phyloP scores from a whole-genome alignment of 2,888 invertebrate genomes.

The Drosophila tripunctata region DNA sequence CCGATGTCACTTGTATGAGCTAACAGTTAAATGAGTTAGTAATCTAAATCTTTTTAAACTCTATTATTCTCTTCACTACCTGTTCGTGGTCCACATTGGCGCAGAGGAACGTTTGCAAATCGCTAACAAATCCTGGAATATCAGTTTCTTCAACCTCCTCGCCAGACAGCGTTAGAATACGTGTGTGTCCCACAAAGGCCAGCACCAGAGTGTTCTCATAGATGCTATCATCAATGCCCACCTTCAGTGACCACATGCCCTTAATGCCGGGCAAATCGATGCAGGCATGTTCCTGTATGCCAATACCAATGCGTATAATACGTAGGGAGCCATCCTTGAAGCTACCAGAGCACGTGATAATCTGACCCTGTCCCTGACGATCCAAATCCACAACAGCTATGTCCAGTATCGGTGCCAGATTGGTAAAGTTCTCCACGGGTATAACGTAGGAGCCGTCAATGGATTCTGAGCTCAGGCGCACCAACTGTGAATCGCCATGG shows the following conservation, averaged over 20 bases:
- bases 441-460: constrained; percentile 97
- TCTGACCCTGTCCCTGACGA: constrained; percentile 97
- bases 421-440: constrained; percentile 98
- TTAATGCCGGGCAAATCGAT: constrained; percentile 98
- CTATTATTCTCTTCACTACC: no score
- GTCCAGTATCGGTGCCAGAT: constrained; percentile 98
- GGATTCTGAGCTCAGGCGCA: constrained; percentile 92
- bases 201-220: constrained; percentile 96
- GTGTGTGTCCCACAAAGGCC: constrained; percentile 98
- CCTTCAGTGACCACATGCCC: constrained; percentile 98
- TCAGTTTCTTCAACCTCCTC: constrained; percentile 99
- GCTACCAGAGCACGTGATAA: constrained; percentile 98
- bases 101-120: constrained; percentile 97
- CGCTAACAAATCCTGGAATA: constrained; percentile 94
- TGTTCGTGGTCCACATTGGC: constrained; percentile 94
- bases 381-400: constrained; percentile 99
- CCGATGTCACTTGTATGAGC: constrained; percentile 89
- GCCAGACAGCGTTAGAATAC: constrained; percentile 94
- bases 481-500: constrained; percentile 97
- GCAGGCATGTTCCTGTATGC: constrained; percentile 98
- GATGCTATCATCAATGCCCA: constrained; percentile 86
- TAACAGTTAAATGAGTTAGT: constrained; percentile 67
- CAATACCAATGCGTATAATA: constrained; percentile 98
- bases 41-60: no score
- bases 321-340: constrained; percentile 98